Conservation (phyloP, 2,888 invertebrate species). For the Piscicola geometra region DNA sequence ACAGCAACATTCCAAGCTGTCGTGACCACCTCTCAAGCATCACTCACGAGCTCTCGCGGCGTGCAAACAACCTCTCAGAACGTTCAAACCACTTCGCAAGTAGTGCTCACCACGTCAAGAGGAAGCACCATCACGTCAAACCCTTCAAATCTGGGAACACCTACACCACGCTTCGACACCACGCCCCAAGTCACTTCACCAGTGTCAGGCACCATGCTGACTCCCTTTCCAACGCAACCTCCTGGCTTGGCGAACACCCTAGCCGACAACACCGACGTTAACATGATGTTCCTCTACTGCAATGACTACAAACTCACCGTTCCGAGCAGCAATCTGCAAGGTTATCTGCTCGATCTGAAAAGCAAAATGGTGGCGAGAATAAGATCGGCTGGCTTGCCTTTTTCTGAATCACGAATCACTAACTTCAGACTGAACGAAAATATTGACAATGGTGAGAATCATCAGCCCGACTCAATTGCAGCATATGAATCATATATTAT, state of each 20-base stretch:
- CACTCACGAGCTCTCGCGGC: too few species aligned
- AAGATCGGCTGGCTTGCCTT: not conserved
- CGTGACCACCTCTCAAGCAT: too few species aligned
- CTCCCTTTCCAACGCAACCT: not conserved
- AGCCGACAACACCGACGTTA: not conserved
- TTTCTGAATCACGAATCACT: constrained; percentile 12
- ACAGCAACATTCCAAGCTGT: too few species aligned
- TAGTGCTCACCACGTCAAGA: too few species aligned
- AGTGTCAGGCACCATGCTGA: not conserved
- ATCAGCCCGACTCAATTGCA: too few species aligned
- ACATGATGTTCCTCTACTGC: constrained; percentile 22
- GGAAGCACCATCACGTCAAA: too few species aligned
- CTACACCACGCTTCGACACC: not conserved
- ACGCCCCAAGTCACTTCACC: not conserved
- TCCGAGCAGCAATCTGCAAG: not conserved
- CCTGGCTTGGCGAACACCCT: too few species aligned
- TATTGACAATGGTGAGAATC: constrained; percentile 21
- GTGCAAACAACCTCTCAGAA: too few species aligned
- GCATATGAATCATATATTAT: too few species aligned
- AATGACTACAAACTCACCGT: not conserved
- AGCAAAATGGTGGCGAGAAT: not conserved
- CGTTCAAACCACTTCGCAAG: too few species aligned
- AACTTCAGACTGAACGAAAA: constrained; percentile 14
- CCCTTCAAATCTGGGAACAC: too few species aligned
- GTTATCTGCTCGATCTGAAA: not conserved